phyloP scores from a whole-genome alignment of 2,888 invertebrate species.

The Drosophila fungiperda region DNA sequence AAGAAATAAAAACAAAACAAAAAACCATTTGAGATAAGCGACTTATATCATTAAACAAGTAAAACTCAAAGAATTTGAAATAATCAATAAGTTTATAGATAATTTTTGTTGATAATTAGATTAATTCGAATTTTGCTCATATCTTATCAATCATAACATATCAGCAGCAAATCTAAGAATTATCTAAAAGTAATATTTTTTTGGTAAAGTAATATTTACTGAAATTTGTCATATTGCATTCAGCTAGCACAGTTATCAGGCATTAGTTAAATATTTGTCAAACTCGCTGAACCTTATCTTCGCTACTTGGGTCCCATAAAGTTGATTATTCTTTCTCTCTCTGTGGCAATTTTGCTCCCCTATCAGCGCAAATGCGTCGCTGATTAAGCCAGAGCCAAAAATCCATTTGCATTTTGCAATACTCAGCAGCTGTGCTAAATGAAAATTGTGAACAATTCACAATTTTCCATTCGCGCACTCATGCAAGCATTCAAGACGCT shows the following conservation, averaged over 20 bases:
- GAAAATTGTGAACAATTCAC: slow-evolving; percentile 30
- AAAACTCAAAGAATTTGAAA: not conserved
- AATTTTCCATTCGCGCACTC: slow-evolving; percentile 31
- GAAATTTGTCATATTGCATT: slow-evolving; percentile 26
- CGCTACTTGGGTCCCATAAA: slow-evolving; percentile 3
- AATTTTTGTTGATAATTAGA: slow-evolving; percentile 1
- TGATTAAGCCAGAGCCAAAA: slow-evolving; percentile 18
- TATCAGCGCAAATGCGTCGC: not conserved
- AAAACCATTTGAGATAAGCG: not conserved
- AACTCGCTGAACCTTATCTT: slow-evolving; percentile 33
- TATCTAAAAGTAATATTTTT: not conserved
- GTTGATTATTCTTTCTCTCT: not conserved
- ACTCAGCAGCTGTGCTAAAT: slow-evolving; percentile 29
- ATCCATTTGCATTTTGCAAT: slow-evolving; percentile 31
- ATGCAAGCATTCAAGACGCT: slow-evolving; percentile 49
- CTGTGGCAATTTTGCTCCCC: slow-evolving; percentile 1
- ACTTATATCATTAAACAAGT: not conserved
- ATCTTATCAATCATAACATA: not conserved
- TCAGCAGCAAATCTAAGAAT: not conserved
- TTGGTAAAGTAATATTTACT: not conserved
- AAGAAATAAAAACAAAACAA: not conserved
- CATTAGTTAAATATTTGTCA: slow-evolving; percentile 46
- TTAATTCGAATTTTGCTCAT: not conserved
- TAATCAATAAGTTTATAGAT: not conserved
- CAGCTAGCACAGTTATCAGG: slow-evolving; percentile 26